phyloP scores from a whole-genome alignment of 2,797 vertebrate genomes.

The Petrocephalus schoutedeni region DNA sequence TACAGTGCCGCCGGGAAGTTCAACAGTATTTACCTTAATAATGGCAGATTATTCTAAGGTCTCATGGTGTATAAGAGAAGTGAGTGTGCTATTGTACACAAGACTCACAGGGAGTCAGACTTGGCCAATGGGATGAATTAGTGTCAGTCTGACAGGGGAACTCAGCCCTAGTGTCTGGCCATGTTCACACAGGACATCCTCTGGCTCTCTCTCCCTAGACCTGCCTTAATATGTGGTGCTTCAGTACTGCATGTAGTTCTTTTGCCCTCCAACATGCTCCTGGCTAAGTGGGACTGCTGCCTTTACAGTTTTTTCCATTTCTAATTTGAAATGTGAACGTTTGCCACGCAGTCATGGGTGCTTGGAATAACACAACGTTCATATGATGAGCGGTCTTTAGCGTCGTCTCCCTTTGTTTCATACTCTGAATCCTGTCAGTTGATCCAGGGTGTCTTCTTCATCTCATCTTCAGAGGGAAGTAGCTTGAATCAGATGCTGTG shows the following conservation, averaged over 20 bases:
- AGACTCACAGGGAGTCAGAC: not conserved
- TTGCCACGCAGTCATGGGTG: not conserved
- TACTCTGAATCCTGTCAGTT: not conserved
- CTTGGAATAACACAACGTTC: not conserved
- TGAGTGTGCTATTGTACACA: not conserved
- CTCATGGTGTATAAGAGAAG: not conserved
- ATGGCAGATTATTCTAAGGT: not conserved
- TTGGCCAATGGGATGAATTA: not conserved
- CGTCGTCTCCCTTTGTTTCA: not conserved
- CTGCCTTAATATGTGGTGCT: not conserved
- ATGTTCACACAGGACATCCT: not conserved
- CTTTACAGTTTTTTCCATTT: not conserved
- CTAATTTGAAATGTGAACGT: not conserved
- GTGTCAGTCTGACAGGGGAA: not conserved
- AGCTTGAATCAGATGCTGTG: not conserved
- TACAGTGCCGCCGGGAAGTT: not conserved
- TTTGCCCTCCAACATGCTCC: not conserved
- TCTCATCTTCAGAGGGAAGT: not conserved
- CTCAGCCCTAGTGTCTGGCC: not conserved
- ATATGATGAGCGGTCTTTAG: not conserved
- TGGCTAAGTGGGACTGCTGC: not conserved
- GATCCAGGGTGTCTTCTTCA: not conserved
- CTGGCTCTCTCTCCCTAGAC: not conserved
- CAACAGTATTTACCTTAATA: not conserved
- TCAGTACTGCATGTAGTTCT: not conserved